Conservation (phyloP, 2,797 vertebrate species). For the Oceanodroma leucorhoa region DNA sequence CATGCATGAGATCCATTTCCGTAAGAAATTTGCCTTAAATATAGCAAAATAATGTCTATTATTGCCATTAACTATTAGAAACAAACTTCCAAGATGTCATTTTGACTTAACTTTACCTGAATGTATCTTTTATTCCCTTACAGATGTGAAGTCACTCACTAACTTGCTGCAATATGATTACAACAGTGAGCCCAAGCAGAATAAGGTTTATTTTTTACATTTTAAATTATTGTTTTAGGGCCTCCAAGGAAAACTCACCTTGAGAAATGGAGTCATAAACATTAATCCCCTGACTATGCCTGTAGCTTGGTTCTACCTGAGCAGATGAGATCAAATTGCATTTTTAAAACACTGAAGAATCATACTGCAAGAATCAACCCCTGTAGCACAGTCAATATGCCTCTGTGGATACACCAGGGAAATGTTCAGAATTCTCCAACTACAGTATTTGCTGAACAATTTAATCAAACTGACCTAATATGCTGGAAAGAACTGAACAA, state of each 20-base stretch:
- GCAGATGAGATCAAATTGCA: not conserved
- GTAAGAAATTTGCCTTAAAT: not conserved
- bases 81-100: not conserved
- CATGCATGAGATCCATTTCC: not conserved
- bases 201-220: not conserved
- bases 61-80: not conserved
- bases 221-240: not conserved
- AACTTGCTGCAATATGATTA: not conserved
- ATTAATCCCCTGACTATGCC: not conserved
- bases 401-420: not conserved
- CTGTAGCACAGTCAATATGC: not conserved
- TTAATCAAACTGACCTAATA: not conserved
- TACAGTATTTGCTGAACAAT: not conserved
- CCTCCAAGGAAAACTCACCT: not conserved
- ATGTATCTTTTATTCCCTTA: not conserved
- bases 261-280: not conserved
- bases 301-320: not conserved
- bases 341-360: not conserved
- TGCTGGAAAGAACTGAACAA: not conserved
- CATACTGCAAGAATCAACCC: not conserved
- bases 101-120: not conserved
- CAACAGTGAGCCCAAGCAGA: not conserved
- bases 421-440: not conserved
- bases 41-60: not conserved
- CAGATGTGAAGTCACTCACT: not conserved